Evolutionary conservation across 2,888 invertebrate species (phyloP).

Genomic region (Troilus luridus): DNA sequence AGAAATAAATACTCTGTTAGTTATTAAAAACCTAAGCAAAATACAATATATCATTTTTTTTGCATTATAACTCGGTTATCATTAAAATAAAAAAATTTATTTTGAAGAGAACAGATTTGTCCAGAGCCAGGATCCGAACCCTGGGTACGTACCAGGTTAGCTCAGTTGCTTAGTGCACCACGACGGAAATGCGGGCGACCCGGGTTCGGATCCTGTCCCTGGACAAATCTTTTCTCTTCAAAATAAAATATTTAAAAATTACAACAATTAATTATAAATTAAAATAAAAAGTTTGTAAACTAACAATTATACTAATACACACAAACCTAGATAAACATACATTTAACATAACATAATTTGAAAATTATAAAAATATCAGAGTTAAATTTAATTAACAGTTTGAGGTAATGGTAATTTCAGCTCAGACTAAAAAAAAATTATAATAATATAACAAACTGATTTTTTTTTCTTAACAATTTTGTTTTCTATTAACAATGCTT

Average conservation of each 20-base stretch:
- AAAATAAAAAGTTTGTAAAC: constrained; percentile 3
- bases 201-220: too few relatives aligned
- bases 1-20: constrained; percentile 29
- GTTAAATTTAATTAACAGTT: background rate
- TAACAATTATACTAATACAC: constrained; percentile 26
- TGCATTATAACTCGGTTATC: constrained; percentile 24
- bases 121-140: too few relatives aligned
- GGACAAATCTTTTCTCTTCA: too few relatives aligned
- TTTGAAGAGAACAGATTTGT: too few relatives aligned
- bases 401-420: background rate
- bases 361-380: background rate
- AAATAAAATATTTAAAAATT: too few relatives aligned
- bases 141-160: too few relatives aligned
- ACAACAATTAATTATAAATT: too few relatives aligned
- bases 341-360: background rate
- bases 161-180: too few relatives aligned
- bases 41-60: constrained; percentile 6
- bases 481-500: constrained; percentile 9
- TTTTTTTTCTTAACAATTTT: background rate
- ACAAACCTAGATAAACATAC: constrained; percentile 40
- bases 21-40: constrained; percentile 11
- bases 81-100: constrained; percentile 27
- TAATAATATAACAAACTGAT: background rate
- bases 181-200: too few relatives aligned
- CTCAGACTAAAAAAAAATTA: background rate